Evolutionary conservation across 1,140 invertebrate genomes (phyloP), one percentile per base, ranked within the genome.

Genomic region (Ceratitis capitata): DNA sequence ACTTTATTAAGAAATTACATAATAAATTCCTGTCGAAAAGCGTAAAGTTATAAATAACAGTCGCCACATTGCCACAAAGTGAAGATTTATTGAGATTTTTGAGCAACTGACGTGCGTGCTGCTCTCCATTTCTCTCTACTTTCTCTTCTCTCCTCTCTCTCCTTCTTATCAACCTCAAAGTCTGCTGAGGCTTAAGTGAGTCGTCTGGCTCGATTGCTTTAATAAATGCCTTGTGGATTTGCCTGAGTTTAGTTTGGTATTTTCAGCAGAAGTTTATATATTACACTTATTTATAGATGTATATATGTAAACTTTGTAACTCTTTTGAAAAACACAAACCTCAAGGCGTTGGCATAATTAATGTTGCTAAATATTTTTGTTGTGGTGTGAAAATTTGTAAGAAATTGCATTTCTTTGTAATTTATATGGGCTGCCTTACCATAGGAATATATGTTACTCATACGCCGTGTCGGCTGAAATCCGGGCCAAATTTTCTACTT

Each of bases 1-100:
- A 26, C 14, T 83, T 83, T 83, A 83, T 83, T 83, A 83, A 53
- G 82, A 83, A 83, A 83, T 83, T 83, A 49, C 82, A 53, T 53
- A 32, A 53, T 83, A 83, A 83, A 53, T 83, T 83, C 23, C 49
- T 83, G 49, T 51, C 14, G 47, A 51, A 53, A 83, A 51, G 82
- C 49, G 47, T 32, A 83, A 83, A 83, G 82, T 78, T 78, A 78
- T 78, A 78, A 78, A 78, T 78, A 78, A 78, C 69, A 78, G 42
- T 78, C 69, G 39, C 69, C 69, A 78, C 42, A 78, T 78, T 78
- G 69, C 69, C 42, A 78, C 69, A 78, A 26, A 78, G 69, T 23
- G 42, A 78, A 78, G 69, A 47, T 45, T 78, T 78, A 47, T 78
- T 78, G n/a, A 78, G 69, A 45, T 78, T 78, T 42, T 26, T 26